Evolutionary conservation across 2,797 vertebrate genomes (phyloP).

Genomic region (Hylomyscus alleni): DNA sequence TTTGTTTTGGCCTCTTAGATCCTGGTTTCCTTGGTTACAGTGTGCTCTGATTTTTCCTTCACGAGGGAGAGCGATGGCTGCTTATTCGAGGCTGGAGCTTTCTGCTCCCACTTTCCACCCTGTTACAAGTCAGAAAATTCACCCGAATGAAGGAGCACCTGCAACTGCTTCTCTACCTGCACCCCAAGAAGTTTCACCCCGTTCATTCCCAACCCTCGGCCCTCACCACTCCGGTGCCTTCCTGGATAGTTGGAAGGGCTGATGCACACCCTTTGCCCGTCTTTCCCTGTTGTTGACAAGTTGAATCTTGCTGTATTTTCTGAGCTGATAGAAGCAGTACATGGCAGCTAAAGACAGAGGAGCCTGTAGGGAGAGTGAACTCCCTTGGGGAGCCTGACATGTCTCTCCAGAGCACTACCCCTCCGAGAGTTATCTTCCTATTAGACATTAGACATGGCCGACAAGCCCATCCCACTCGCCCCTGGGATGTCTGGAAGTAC

Average conservation of each 20-base stretch:
- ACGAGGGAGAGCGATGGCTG: background rate
- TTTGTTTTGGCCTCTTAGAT: background rate
- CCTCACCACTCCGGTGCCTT: background rate
- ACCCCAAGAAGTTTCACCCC: background rate
- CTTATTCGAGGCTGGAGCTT: background rate
- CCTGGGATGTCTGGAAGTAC: background rate
- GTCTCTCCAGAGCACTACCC: background rate
- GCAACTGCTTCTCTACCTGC: background rate
- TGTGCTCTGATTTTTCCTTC: background rate
- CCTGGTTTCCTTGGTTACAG: constrained; percentile 69
- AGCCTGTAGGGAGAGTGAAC: background rate
- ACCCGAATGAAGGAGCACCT: background rate
- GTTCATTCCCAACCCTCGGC: background rate
- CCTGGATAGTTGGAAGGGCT: background rate
- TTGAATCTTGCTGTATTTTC: background rate
- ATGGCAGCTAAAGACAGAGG: background rate
- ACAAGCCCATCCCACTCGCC: background rate
- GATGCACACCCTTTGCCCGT: background rate
- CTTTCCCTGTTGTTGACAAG: background rate
- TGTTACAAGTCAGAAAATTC: background rate
- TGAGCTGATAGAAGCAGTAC: background rate
- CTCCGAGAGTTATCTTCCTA: background rate
- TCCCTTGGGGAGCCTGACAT: background rate
- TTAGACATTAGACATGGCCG: background rate
- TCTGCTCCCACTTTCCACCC: background rate